Conservation (phyloP, 2,888 invertebrate genomes). For the Platycheirus albimanus region DNA sequence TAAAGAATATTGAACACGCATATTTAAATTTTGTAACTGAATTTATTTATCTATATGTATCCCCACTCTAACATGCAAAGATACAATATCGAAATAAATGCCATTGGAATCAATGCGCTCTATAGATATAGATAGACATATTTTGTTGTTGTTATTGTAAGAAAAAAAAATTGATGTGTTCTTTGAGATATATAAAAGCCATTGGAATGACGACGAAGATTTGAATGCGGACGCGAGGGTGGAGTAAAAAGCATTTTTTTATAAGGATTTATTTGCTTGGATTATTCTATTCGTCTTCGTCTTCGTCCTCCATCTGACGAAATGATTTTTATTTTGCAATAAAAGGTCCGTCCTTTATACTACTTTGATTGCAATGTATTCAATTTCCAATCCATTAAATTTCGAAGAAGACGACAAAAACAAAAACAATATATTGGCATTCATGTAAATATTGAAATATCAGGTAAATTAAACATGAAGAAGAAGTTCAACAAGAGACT, state of each 20-base stretch:
- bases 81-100: no score
- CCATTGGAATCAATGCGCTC: constrained; percentile 10
- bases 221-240: not conserved
- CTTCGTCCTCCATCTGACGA: not conserved
- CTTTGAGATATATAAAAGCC: not conserved
- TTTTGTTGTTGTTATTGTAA: not conserved
- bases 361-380: not conserved
- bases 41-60: constrained; percentile 15
- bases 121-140: constrained; percentile 2
- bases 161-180: not conserved
- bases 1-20: constrained; percentile 17
- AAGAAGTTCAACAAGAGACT: not conserved
- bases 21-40: constrained; percentile 27
- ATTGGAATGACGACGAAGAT: not conserved
- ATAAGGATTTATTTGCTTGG: constrained; percentile 23
- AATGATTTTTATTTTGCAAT: not conserved
- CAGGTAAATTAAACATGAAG: constrained; percentile 30
- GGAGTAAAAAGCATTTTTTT: not conserved
- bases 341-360: constrained; percentile 21
- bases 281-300: constrained; percentile 22
- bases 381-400: constrained; percentile 25
- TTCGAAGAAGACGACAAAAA: no score
- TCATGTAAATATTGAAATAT: constrained; percentile 37
- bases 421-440: constrained; percentile 12
- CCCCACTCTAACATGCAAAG: not conserved